phyloP scores from a whole-genome alignment of 2,797 vertebrate genomes.

The Rhinophrynus dorsalis region DNA sequence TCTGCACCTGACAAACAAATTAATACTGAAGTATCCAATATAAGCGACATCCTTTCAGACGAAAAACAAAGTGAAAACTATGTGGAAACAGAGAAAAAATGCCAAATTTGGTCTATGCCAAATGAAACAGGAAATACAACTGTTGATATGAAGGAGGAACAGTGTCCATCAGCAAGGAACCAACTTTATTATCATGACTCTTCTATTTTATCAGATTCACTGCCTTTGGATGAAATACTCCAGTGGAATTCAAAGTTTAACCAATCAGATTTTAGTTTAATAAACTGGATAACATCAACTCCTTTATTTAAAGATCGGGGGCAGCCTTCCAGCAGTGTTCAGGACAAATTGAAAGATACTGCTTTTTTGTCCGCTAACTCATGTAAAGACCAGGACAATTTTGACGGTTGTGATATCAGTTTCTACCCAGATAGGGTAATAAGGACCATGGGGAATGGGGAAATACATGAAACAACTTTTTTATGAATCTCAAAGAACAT shows the following conservation, averaged over 20 bases:
- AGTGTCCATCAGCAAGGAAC: slow-evolving; percentile 9
- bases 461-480: slow-evolving; percentile 69
- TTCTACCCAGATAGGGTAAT: slow-evolving; percentile 53
- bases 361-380: slow-evolving; percentile 55
- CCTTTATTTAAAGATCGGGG: slow-evolving; percentile 67
- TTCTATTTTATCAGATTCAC: slow-evolving; percentile 40
- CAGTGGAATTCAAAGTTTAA: slow-evolving; percentile 53
- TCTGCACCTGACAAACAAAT: slow-evolving; percentile 29
- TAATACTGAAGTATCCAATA: slow-evolving; percentile 14
- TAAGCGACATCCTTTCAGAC: neutral
- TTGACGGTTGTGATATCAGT: slow-evolving; percentile 54
- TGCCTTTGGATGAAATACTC: slow-evolving; percentile 37
- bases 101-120: slow-evolving; percentile 37
- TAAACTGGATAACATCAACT: slow-evolving; percentile 75
- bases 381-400: slow-evolving; percentile 54
- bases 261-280: slow-evolving; percentile 59
- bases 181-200: slow-evolving; percentile 48
- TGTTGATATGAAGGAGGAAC: slow-evolving; percentile 46
- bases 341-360: slow-evolving; percentile 55
- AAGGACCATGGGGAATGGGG: slow-evolving; percentile 51
- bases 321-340: slow-evolving; percentile 60
- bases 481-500: slow-evolving; percentile 62
- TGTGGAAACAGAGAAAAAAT: slow-evolving; percentile 28
- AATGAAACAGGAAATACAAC: slow-evolving; percentile 41
- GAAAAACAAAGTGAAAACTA: slow-evolving; percentile 43